Conservation (phyloP, 2,113 vertebrate genomes). For the Condylura cristata region DNA sequence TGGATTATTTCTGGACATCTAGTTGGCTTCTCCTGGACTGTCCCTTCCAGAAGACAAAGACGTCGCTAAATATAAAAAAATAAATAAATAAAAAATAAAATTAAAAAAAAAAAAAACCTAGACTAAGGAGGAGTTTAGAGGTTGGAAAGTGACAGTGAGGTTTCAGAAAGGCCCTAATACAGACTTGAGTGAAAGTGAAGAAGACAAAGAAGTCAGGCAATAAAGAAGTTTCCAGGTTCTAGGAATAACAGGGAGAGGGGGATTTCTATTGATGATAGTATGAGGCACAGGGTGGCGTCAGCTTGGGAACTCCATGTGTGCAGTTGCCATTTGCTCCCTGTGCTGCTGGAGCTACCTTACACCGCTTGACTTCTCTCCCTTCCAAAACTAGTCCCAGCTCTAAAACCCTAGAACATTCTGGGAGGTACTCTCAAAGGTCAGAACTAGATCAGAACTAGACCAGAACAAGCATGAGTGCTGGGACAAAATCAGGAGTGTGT, state of each 20-base stretch:
- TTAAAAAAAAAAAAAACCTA: too few species aligned
- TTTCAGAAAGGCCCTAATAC: neutral
- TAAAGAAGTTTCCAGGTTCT: neutral
- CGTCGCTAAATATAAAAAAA: too few species aligned
- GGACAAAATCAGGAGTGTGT: neutral
- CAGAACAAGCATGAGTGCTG: too few species aligned
- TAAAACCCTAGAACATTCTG: neutral
- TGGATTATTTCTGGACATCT: neutral
- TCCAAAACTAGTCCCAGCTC: neutral
- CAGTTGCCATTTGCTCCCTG: neutral
- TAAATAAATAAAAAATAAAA: too few species aligned
- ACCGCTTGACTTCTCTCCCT: neutral
- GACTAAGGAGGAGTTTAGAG: neutral
- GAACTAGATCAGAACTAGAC: neutral
- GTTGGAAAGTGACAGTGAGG: neutral
- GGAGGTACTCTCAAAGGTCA: neutral
- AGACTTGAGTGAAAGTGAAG: neutral
- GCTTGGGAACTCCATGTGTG: neutral
- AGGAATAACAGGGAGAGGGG: neutral
- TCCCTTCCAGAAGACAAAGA: neutral
- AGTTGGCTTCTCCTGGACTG: neutral
- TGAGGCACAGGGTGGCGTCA: neutral
- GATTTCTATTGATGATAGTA: neutral
- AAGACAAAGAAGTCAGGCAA: neutral
- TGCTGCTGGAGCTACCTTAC: neutral